A percentile compares a stretch with the other conserved stretches of the same genome.
These are phyloP conservation scores for Laticauda colubrina DNA, from an alignment of 2,113 vertebrate species.

Conservation along the genomic window DNA sequence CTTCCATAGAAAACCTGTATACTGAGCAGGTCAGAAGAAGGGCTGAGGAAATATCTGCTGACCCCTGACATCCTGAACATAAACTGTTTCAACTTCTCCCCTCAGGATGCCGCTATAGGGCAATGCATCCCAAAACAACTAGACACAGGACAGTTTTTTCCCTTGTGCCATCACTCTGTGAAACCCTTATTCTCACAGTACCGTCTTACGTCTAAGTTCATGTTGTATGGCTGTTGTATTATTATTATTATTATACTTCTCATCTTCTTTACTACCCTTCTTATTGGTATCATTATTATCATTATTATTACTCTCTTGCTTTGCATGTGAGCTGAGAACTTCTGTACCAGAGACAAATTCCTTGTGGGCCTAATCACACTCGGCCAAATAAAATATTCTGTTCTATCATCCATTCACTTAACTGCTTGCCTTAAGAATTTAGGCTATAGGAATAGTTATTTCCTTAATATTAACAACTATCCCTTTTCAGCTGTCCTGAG, in stretches of 20 bases:
- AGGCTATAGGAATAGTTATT: neutral
- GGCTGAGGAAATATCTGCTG: neutral
- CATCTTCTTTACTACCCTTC: neutral
- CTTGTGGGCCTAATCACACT: neutral
- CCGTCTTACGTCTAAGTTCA: neutral
- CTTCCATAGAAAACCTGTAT: neutral
- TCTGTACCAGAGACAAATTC: neutral
- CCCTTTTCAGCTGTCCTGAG: neutral
- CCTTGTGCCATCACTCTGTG: neutral
- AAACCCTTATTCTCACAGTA: neutral
- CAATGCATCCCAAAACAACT: neutral
- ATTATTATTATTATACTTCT: neutral
- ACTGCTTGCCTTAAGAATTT: neutral
- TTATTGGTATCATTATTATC: neutral
- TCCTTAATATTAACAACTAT: neutral
- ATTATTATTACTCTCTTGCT: neutral
- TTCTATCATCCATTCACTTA: neutral
- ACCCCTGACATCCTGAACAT: neutral
- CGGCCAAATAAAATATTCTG: neutral
- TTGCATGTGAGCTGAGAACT: neutral
- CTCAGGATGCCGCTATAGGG: neutral
- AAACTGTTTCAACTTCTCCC: neutral
- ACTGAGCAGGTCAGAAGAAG: neutral
- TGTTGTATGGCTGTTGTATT: neutral
- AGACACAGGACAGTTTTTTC: neutral